Evolutionary conservation across 2,888 invertebrate species (phyloP).

Genomic region (Liopterus haemorrhoidalis): DNA sequence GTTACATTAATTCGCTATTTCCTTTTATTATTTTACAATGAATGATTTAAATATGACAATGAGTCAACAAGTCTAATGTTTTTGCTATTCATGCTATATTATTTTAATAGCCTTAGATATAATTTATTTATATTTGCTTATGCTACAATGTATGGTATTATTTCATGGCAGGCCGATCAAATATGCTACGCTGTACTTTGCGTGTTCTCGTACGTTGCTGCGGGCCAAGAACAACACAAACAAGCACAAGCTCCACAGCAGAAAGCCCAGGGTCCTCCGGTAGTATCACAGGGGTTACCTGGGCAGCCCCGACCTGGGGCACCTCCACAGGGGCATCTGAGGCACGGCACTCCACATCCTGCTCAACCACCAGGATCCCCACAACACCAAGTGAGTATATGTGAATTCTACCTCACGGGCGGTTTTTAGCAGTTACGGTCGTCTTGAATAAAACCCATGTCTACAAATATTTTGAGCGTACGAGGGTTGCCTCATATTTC

Average conservation of each 20-base stretch:
- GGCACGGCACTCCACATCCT: slow-evolving; percentile 42
- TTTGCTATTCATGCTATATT: no score
- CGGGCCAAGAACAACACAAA: slow-evolving; percentile 61
- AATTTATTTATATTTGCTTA: slow-evolving; percentile 26
- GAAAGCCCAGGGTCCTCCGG: slow-evolving; percentile 36
- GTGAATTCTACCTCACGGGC: slow-evolving; percentile 32
- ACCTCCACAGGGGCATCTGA: slow-evolving; percentile 27
- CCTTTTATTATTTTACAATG: no score
- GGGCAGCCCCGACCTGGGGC: slow-evolving; percentile 36
- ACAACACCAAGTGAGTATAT: slow-evolving; percentile 38
- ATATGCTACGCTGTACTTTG: slow-evolving; percentile 99
- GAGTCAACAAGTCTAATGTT: no score
- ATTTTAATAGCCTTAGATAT: no score
- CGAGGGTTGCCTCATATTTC: no score
- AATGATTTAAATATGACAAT: no score
- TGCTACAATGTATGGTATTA: slow-evolving; percentile 12
- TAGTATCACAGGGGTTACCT: slow-evolving; percentile 43
- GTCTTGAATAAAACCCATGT: no score
- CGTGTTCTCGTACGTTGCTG: slow-evolving; percentile 98
- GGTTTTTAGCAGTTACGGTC: no score
- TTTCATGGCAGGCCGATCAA: slow-evolving; percentile 79
- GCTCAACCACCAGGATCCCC: slow-evolving; percentile 42
- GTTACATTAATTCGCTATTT: no score
- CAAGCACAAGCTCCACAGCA: slow-evolving; percentile 25
- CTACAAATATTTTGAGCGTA: no score